phyloP scores from a whole-genome alignment of 1,140 invertebrate genomes.

The Drosophila orosa region DNA sequence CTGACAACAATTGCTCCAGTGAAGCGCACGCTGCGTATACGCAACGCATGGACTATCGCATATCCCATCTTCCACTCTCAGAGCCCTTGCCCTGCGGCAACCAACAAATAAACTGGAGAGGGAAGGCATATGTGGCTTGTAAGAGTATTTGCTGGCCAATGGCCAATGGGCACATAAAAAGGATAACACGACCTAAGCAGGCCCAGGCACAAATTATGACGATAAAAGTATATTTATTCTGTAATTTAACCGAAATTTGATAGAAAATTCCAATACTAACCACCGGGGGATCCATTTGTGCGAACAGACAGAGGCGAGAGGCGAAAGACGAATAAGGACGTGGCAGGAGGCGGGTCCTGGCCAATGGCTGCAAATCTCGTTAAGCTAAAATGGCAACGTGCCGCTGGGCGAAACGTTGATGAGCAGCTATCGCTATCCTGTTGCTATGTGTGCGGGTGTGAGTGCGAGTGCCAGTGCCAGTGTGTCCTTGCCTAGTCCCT shows the following conservation, averaged over 20 bases:
- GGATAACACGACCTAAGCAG: slow-evolving; percentile 61
- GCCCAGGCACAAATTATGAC: slow-evolving; percentile 70
- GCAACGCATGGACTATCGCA: slow-evolving; percentile 38
- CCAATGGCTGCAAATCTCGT: slow-evolving; percentile 77
- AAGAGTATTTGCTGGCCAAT: slow-evolving; percentile 11
- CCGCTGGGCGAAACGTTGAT: slow-evolving; percentile 69
- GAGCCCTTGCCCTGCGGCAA: background rate
- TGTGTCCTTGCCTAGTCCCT: slow-evolving; percentile 60
- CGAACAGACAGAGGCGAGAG: background rate
- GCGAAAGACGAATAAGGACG: background rate
- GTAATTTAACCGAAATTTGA: slow-evolving; percentile 81
- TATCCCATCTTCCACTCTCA: slow-evolving; percentile 47
- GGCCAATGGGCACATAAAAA: slow-evolving; percentile 40
- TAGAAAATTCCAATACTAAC: slow-evolving; percentile 73
- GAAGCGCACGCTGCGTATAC: slow-evolving; percentile 54
- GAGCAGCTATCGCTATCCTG: slow-evolving; percentile 57
- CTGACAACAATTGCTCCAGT: slow-evolving; percentile 16
- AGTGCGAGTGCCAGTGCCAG: slow-evolving; percentile 9
- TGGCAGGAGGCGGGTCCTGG: slow-evolving; percentile 14
- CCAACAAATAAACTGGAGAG: slow-evolving; percentile 29
- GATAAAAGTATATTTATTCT: slow-evolving; percentile 81
- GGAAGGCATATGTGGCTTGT: slow-evolving; percentile 26
- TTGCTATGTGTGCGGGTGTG: slow-evolving; percentile 6
- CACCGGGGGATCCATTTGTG: slow-evolving; percentile 41
- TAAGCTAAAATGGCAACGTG: slow-evolving; percentile 81